Percentiles rank a stretch among this genome's conserved stretches.
These are phyloP conservation scores for Ethmia dodecea DNA, from an alignment of 2,888 invertebrate genomes.

Conservation along the genomic window DNA sequence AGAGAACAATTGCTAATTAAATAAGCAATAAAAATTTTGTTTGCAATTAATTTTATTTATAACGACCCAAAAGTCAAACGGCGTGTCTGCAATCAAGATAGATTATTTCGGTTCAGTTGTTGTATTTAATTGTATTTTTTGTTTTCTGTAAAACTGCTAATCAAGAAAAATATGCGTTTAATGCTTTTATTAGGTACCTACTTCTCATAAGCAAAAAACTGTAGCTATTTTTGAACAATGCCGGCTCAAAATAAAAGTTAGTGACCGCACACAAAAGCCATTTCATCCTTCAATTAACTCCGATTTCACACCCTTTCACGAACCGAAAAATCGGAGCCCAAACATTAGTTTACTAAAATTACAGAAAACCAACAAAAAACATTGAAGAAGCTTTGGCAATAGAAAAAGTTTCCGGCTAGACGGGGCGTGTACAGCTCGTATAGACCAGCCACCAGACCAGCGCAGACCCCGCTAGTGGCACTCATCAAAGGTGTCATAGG, in stretches of 20 bases:
- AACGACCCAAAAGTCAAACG: conserved; percentile 32
- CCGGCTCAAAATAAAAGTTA: conserved; percentile 44
- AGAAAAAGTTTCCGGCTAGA: conserved; percentile 36
- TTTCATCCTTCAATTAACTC: conserved; percentile 71
- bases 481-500: too few species aligned
- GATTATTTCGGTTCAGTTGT: conserved; percentile 33
- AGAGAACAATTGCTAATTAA: conserved; percentile 37
- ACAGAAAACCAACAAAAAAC: conserved; percentile 70
- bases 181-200: too few species aligned
- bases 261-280: conserved; percentile 68
- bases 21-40: conserved; percentile 40
- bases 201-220: too few species aligned
- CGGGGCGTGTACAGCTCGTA: conserved; percentile 29
- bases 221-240: too few species aligned
- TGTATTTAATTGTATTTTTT: not conserved
- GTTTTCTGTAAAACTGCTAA: too few species aligned
- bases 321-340: conserved; percentile 77
- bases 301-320: conserved; percentile 76
- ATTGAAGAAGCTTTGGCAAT: conserved; percentile 42
- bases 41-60: conserved; percentile 35
- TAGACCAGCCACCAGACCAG: too few species aligned
- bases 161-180: too few species aligned
- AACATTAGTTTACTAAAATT: conserved; percentile 77
- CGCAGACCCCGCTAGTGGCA: too few species aligned
- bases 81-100: conserved; percentile 40